Percentiles rank a stretch among this genome's conserved stretches.
Conservation (phyloP, 37 sponge, comb jelly and placozoan genomes). For the Ephydatia muelleri region DNA sequence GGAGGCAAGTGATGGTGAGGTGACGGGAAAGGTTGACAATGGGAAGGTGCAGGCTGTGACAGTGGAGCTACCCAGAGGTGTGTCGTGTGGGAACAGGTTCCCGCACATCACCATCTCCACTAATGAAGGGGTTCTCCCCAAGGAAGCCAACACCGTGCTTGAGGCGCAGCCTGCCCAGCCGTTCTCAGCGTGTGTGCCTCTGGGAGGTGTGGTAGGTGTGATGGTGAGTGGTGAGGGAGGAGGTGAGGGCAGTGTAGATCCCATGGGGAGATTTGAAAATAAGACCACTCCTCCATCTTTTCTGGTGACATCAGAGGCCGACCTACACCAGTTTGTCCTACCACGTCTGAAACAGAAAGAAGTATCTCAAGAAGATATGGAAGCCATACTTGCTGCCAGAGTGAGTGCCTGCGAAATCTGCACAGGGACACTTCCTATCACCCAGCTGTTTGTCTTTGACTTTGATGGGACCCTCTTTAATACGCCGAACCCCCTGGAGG, state of each 20-base stretch:
- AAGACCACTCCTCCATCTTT: neutral
- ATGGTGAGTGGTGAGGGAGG: slow-evolving; percentile 8
- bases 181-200: neutral
- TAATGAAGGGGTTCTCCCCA: slow-evolving; percentile 36
- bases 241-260: neutral
- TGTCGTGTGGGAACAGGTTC: slow-evolving; percentile 31
- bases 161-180: slow-evolving; percentile 2
- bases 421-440: slow-evolving; percentile 54
- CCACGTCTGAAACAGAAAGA: slow-evolving; percentile 16
- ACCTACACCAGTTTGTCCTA: neutral
- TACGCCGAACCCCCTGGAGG: slow-evolving; percentile 62
- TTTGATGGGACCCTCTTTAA: slow-evolving; percentile 87
- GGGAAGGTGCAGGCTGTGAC: slow-evolving; percentile 63
- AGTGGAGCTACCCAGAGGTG: slow-evolving; percentile 29
- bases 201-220: slow-evolving; percentile 61
- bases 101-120: slow-evolving; percentile 90
- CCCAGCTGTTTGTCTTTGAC: slow-evolving; percentile 81
- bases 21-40: slow-evolving; percentile 54
- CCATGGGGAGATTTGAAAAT: neutral
- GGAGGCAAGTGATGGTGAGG: slow-evolving; percentile 51
- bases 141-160: slow-evolving; percentile 71
- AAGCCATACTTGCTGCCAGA: neutral
- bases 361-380: neutral
- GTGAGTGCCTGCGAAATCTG: slow-evolving; percentile 25
- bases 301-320: slow-evolving; percentile 7